A percentile compares a stretch with the other conserved stretches of the same genome.
Evolutionary conservation across 2,113 vertebrate species (phyloP).

Genomic region (Neodontobutis hainanensis): DNA sequence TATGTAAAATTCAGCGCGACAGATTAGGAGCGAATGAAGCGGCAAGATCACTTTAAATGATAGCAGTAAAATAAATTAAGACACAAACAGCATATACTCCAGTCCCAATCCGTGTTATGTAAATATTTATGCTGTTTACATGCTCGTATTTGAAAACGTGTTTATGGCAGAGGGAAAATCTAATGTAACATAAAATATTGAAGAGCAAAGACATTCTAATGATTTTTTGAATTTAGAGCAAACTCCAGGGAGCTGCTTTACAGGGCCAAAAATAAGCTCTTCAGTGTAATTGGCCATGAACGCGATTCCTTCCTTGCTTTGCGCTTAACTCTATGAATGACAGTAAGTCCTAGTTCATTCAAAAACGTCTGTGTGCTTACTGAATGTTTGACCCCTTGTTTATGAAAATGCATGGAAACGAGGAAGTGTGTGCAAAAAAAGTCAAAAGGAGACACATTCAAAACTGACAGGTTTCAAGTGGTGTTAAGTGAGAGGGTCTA

Average conservation of each 20-base stretch:
- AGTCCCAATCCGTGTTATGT: slow-evolving; percentile 3
- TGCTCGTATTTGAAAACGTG: slow-evolving; percentile 9
- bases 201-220: background rate
- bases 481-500: background rate
- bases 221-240: slow-evolving; percentile 22
- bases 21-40: slow-evolving; percentile 31
- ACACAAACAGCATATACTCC: background rate
- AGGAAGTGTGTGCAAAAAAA: too few relatives aligned
- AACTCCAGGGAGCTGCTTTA: slow-evolving; percentile 21
- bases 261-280: slow-evolving; percentile 15
- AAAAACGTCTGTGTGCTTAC: background rate
- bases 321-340: background rate
- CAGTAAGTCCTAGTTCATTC: background rate
- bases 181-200: slow-evolving; percentile 33
- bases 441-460: too few relatives aligned
- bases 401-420: background rate
- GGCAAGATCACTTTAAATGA: slow-evolving; percentile 23
- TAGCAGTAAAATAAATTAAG: slow-evolving; percentile 16
- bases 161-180: slow-evolving; percentile 23
- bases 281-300: slow-evolving; percentile 14
- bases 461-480: too few relatives aligned
- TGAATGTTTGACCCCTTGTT: background rate
- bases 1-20: slow-evolving; percentile 51
- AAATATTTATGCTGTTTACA: slow-evolving; percentile 9
- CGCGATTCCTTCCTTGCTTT: background rate